These are phyloP conservation scores for Pseudolaguvia tuberculata DNA, from an alignment of 2,113 vertebrate species.

Conservation along the genomic window DNA sequence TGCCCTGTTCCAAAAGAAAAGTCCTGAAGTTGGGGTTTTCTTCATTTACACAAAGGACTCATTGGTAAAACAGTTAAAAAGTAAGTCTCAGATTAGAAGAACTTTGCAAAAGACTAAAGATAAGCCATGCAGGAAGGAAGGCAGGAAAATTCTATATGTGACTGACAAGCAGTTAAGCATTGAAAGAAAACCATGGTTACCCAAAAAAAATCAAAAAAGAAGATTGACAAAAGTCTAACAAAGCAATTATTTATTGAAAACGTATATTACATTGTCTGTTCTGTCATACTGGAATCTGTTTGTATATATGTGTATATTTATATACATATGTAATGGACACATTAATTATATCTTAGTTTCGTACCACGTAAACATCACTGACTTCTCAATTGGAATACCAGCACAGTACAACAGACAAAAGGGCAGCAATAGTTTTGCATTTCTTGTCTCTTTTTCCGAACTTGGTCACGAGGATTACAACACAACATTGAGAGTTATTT, in stretches of 20 bases:
- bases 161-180: slow-evolving; percentile 21
- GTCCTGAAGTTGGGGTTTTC: slow-evolving; percentile 40
- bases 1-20: slow-evolving; percentile 76
- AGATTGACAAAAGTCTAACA: slow-evolving; percentile 71
- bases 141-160: not conserved
- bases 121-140: slow-evolving; percentile 57
- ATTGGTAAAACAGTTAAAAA: slow-evolving; percentile 30
- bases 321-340: slow-evolving; percentile 81
- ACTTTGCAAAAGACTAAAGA: slow-evolving; percentile 31
- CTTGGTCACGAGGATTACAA: slow-evolving; percentile 80
- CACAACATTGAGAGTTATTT: slow-evolving; percentile 74
- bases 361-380: slow-evolving; percentile 47
- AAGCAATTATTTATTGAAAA: slow-evolving; percentile 99
- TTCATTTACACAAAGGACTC: slow-evolving; percentile 13
- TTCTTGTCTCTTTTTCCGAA: slow-evolving; percentile 60
- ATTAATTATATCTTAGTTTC: slow-evolving; percentile 52
- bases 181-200: slow-evolving; percentile 30
- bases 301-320: slow-evolving; percentile 61
- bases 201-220: slow-evolving; percentile 20
- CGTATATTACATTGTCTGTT: slow-evolving; percentile 86
- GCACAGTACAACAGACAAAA: slow-evolving; percentile 67
- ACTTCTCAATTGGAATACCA: slow-evolving; percentile 70
- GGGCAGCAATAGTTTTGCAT: slow-evolving; percentile 71
- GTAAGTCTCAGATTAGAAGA: slow-evolving; percentile 17
- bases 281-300: slow-evolving; percentile 58